phyloP scores from a whole-genome alignment of 2,888 invertebrate genomes.

The Acanthosepion esculentum region DNA sequence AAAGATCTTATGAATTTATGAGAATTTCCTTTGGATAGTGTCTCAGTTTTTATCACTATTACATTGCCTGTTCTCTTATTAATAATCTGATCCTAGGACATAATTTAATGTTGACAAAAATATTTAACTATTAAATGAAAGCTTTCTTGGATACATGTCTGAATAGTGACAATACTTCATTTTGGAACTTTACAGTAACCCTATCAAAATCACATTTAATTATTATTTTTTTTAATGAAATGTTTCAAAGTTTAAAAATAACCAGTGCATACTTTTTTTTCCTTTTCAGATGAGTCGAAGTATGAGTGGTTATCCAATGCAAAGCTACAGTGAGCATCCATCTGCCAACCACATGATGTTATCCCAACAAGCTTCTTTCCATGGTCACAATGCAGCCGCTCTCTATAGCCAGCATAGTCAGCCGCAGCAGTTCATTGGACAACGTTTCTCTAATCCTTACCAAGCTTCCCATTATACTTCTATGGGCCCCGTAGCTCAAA shows the following conservation, averaged over 20 bases:
- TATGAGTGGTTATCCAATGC: slow-evolving; percentile 46
- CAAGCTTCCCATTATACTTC: slow-evolving; percentile 43
- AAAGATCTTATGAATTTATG: too few relatives aligned
- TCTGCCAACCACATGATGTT: slow-evolving; percentile 40
- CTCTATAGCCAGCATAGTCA: slow-evolving; percentile 46
- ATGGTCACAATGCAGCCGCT: slow-evolving; percentile 44
- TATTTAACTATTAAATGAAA: too few relatives aligned
- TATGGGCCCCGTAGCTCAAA: slow-evolving; percentile 42
- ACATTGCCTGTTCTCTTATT: too few relatives aligned
- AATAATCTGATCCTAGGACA: too few relatives aligned
- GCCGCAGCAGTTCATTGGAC: slow-evolving; percentile 48
- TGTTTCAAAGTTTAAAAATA: background rate
- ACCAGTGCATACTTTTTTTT: background rate
- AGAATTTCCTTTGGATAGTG: too few relatives aligned
- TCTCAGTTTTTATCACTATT: too few relatives aligned
- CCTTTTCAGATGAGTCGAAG: slow-evolving; percentile 35
- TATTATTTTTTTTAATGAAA: background rate
- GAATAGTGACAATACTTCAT: too few relatives aligned
- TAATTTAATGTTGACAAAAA: too few relatives aligned
- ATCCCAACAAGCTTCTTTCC: slow-evolving; percentile 44
- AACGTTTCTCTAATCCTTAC: slow-evolving; percentile 45
- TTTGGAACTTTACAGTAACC: too few relatives aligned
- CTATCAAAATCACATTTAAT: too few relatives aligned
- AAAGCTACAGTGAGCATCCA: slow-evolving; percentile 43
- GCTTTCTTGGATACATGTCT: too few relatives aligned